These are phyloP conservation scores for Halichoerus grypus DNA, from an alignment of 2,113 vertebrate species.

Conservation along the genomic window DNA sequence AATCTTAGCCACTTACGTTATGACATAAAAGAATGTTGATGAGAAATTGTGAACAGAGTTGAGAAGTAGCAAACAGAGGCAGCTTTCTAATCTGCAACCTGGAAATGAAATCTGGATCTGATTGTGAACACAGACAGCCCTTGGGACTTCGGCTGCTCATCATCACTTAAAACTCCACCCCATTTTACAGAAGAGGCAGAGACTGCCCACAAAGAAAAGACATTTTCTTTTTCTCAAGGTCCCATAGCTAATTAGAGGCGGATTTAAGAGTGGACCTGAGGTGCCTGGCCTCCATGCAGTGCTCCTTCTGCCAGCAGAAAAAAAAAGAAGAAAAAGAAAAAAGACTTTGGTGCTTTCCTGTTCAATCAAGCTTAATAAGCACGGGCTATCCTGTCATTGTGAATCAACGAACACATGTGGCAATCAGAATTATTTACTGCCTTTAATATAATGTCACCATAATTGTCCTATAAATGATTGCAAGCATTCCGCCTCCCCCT, in stretches of 20 bases:
- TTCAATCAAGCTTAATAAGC: neutral
- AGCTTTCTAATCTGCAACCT: neutral
- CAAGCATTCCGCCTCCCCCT: neutral
- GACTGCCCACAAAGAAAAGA: neutral
- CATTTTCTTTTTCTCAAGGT: neutral
- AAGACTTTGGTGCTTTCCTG: neutral
- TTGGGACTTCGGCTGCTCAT: neutral
- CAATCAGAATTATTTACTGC: constrained; percentile 31
- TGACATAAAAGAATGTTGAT: neutral
- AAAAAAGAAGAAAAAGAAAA: neutral
- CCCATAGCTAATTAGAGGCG: neutral
- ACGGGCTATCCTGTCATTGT: neutral
- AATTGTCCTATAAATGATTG: neutral
- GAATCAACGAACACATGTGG: neutral
- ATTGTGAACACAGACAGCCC: neutral
- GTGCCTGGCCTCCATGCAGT: neutral
- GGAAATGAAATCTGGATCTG: neutral
- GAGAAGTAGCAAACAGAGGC: neutral
- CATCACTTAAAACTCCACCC: neutral
- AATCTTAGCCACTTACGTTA: constrained; percentile 25
- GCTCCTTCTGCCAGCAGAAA: neutral
- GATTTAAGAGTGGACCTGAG: neutral
- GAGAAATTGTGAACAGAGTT: constrained; percentile 25
- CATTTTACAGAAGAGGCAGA: neutral
- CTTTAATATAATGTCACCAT: neutral